Conservation (phyloP, 2,888 invertebrate species). For the Amphipyra tragopoginis region DNA sequence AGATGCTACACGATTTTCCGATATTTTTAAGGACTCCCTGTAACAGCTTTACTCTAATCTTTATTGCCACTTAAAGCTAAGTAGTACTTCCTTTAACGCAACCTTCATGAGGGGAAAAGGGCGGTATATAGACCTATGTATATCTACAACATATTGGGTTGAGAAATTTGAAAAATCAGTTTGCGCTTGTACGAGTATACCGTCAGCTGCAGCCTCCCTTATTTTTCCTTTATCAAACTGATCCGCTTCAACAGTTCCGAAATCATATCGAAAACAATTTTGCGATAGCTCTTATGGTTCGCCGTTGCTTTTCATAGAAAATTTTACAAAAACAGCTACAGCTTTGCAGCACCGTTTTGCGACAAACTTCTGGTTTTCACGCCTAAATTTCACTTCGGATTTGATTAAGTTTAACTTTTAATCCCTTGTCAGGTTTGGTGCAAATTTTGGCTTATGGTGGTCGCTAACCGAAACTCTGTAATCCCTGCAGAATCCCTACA, state of each 20-base stretch:
- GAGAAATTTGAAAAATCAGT: slow-evolving; percentile 22
- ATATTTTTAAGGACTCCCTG: slow-evolving; percentile 12
- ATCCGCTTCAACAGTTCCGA: slow-evolving; percentile 25
- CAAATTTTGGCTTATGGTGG: slow-evolving; percentile 8
- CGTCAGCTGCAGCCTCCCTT: slow-evolving; percentile 26
- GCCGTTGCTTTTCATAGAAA: slow-evolving; percentile 28
- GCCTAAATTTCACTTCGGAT: slow-evolving; percentile 17
- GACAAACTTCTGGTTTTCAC: slow-evolving; percentile 5
- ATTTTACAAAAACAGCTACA: slow-evolving; percentile 43
- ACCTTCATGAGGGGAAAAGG: slow-evolving; percentile 9
- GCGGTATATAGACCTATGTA: slow-evolving; percentile 7
- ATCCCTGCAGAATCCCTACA: slow-evolving; percentile 21
- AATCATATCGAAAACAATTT: slow-evolving; percentile 49
- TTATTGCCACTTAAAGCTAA: slow-evolving; percentile 36
- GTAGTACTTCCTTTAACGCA: slow-evolving; percentile 21
- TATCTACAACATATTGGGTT: slow-evolving; percentile 9
- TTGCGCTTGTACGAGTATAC: slow-evolving; percentile 1
- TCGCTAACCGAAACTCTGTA: slow-evolving; percentile 12
- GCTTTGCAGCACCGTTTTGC: slow-evolving; percentile 6
- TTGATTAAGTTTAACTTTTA: slow-evolving; percentile 39
- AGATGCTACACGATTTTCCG: neutral
- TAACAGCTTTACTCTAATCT: slow-evolving; percentile 27
- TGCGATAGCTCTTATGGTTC: slow-evolving; percentile 13
- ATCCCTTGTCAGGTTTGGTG: slow-evolving; percentile 21
- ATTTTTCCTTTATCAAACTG: slow-evolving; percentile 24